phyloP scores from a whole-genome alignment of 2,113 vertebrate genomes.

The Nettapus auritus region DNA sequence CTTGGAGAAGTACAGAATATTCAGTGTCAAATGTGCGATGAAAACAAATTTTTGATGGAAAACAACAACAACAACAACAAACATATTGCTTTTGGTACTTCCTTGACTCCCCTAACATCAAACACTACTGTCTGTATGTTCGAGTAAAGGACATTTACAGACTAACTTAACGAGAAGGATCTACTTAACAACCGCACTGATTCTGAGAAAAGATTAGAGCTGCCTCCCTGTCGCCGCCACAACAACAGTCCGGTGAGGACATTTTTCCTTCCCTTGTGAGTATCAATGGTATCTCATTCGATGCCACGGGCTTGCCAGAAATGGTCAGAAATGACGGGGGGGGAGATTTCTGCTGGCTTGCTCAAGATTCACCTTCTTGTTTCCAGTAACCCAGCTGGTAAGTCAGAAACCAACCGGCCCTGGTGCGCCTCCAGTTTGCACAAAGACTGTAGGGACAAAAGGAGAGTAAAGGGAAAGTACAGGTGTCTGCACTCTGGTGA shows the following conservation, averaged over 20 bases:
- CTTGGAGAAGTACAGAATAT: neutral
- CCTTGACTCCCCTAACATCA: neutral
- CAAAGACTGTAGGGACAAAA: neutral
- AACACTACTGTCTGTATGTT: neutral
- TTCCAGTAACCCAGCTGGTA: neutral
- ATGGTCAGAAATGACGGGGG: neutral
- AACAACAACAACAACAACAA: neutral
- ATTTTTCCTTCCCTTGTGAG: neutral
- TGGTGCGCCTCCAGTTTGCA: neutral
- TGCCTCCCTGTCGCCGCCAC: neutral
- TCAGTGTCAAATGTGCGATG: neutral
- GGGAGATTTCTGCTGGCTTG: neutral
- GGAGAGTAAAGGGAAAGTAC: neutral
- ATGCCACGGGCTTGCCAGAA: neutral
- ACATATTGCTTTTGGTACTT: neutral
- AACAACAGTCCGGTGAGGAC: rapidly evolving
- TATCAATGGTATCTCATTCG: neutral
- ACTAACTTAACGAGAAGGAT: neutral
- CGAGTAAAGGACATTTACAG: neutral
- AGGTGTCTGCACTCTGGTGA: neutral
- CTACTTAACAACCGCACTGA: neutral
- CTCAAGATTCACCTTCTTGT: neutral
- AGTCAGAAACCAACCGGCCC: neutral
- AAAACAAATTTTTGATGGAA: neutral
- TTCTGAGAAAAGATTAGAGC: neutral